A percentile compares a stretch with the other conserved stretches of the same genome.
These are phyloP conservation scores for Hormaphis cornu DNA, from an alignment of 1,140 invertebrate species.

Conservation along the genomic window DNA sequence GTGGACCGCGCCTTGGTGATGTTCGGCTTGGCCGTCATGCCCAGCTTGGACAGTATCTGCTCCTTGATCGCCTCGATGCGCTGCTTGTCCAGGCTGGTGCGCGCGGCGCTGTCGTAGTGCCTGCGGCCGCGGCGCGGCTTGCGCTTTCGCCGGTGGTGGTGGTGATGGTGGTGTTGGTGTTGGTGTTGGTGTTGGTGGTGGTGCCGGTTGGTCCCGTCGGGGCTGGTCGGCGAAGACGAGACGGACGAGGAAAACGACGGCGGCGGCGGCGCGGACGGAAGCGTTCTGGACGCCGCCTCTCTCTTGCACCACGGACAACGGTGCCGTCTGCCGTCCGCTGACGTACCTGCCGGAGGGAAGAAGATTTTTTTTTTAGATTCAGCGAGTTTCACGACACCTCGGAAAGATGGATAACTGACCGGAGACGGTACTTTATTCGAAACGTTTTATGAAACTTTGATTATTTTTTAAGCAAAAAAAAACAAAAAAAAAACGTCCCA, in stretches of 20 bases:
- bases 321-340: background rate
- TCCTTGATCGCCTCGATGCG: constrained; percentile 65
- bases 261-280: background rate
- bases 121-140: constrained; percentile 10
- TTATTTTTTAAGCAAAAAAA: too few species aligned
- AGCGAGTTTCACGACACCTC: too few species aligned
- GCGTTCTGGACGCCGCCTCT: background rate
- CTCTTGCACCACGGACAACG: constrained; percentile 12
- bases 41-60: constrained; percentile 65
- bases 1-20: constrained; percentile 54
- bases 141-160: constrained; percentile 30
- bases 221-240: background rate
- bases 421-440: too few species aligned
- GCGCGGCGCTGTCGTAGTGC: constrained; percentile 33
- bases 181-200: constrained; percentile 27
- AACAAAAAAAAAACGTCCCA: too few species aligned
- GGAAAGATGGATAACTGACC: too few species aligned
- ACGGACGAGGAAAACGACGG: background rate
- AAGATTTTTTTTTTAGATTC: too few species aligned
- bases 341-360: too few species aligned
- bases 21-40: constrained; percentile 57
- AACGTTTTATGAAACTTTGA: too few species aligned
- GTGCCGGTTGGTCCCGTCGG: constrained; percentile 23
- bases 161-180: constrained; percentile 8
- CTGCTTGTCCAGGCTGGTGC: constrained; percentile 48